Conservation (phyloP, 2,797 vertebrate genomes). For the Ispidina lecontei region DNA sequence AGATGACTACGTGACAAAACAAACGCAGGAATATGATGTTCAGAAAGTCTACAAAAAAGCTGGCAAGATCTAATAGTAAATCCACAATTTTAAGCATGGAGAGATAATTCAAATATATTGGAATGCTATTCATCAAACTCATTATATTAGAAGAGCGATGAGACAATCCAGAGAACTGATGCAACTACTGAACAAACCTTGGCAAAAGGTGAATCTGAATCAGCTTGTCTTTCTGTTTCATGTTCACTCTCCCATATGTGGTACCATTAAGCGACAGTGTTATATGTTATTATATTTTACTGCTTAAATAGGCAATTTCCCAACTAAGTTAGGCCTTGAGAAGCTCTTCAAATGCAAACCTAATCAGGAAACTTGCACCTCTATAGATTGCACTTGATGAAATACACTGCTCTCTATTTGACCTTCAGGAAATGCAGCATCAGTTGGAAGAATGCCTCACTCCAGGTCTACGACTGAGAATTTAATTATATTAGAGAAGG, state of each 20-base stretch:
- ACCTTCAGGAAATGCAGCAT: conserved; percentile 49
- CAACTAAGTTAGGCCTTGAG: conserved; percentile 10
- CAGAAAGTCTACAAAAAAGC: not conserved
- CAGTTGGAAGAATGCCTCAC: conserved; percentile 33
- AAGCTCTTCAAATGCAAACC: conserved; percentile 29
- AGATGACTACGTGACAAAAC: not conserved
- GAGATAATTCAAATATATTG: not conserved
- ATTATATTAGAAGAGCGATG: not conserved
- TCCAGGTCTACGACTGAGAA: conserved; percentile 40
- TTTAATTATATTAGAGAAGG: conserved; percentile 59
- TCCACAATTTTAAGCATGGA: not conserved
- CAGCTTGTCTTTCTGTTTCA: not conserved
- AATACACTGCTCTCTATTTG: not conserved
- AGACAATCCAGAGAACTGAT: not conserved
- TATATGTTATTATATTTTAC: not conserved
- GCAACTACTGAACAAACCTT: not conserved
- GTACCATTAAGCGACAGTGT: not conserved
- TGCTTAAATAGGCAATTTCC: conserved; percentile 22
- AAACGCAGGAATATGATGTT: not conserved
- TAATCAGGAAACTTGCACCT: conserved; percentile 1
- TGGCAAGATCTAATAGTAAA: not conserved
- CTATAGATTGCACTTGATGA: not conserved
- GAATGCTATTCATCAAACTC: not conserved
- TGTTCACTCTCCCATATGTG: not conserved
- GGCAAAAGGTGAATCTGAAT: not conserved